phyloP scores from a whole-genome alignment of 2,888 invertebrate species.

The Girardia tigrina region DNA sequence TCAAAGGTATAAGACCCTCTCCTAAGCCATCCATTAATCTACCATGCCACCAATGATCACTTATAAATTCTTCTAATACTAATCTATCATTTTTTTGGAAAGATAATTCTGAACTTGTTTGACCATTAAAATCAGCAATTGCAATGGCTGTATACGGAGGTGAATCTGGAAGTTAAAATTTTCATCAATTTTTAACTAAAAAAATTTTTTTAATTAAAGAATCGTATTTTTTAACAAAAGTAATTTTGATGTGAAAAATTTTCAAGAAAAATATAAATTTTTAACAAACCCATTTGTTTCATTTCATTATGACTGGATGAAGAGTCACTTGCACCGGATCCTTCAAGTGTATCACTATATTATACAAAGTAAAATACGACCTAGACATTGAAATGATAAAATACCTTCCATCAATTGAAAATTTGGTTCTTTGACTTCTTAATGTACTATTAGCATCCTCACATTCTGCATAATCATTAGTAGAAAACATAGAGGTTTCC shows the following conservation, averaged over 20 bases:
- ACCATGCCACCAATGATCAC: slow-evolving; percentile 18
- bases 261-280: too few relatives aligned
- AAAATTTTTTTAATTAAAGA: too few relatives aligned
- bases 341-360: background rate
- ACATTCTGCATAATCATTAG: slow-evolving; percentile 6
- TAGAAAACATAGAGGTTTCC: slow-evolving; percentile 3
- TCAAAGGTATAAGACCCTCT: background rate
- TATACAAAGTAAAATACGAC: background rate
- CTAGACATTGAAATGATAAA: too few relatives aligned
- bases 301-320: slow-evolving; percentile 12
- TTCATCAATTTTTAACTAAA: too few relatives aligned
- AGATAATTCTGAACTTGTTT: slow-evolving; percentile 11
- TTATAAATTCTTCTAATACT: slow-evolving; percentile 1
- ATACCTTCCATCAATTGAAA: background rate
- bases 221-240: too few relatives aligned
- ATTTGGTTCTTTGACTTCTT: background rate
- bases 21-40: background rate
- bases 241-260: too few relatives aligned
- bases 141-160: slow-evolving; percentile 1
- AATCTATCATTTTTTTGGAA: slow-evolving; percentile 10
- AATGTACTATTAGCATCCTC: slow-evolving; percentile 3
- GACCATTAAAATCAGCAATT: background rate
- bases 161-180: background rate
- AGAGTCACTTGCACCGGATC: background rate
- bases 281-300: background rate